Evolutionary conservation across 30 jellyfish, hydroid and myxozoan species (phyloP).

Genomic region (Aurelia aurita): DNA sequence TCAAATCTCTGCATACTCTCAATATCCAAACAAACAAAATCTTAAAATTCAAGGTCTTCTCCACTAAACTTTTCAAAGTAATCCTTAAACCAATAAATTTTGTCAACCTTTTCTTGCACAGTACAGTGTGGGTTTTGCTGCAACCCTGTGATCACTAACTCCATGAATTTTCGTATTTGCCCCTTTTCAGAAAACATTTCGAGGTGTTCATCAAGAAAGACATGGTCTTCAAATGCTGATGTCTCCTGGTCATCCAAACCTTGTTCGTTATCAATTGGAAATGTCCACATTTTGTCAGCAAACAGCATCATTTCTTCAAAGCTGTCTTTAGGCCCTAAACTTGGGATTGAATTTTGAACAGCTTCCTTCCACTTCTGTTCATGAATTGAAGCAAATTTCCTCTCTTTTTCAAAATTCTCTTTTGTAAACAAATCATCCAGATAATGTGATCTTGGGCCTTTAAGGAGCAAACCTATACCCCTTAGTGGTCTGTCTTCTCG

Average conservation of each 20-base stretch:
- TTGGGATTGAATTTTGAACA: conserved; percentile 32
- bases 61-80: conserved; percentile 82
- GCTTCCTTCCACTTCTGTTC: conserved; percentile 35
- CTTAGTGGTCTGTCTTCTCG: conserved; percentile 1
- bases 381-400: conserved; percentile 51
- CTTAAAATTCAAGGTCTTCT: conserved; percentile 62
- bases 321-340: conserved; percentile 79
- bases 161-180: conserved; percentile 87
- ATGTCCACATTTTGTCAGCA: conserved; percentile 77
- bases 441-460: conserved; percentile 49
- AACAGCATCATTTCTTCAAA: conserved; percentile 79
- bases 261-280: conserved; percentile 95
- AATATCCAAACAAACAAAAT: too few species aligned
- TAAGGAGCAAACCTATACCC: not conserved
- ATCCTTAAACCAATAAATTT: conserved; percentile 84
- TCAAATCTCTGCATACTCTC: too few species aligned
- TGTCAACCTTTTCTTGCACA: conserved; percentile 80
- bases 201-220: conserved; percentile 77
- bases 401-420: not conserved
- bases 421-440: conserved; percentile 13
- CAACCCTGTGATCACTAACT: conserved; percentile 88
- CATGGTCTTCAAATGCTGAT: conserved; percentile 92
- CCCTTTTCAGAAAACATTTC: conserved; percentile 88
- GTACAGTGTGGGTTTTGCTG: conserved; percentile 93
- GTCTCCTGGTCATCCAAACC: conserved; percentile 73